Percentiles rank a stretch among this genome's conserved stretches.
These are phyloP conservation scores for Cactoblastis cactorum DNA, from an alignment of 2,888 invertebrate species.

Conservation along the genomic window DNA sequence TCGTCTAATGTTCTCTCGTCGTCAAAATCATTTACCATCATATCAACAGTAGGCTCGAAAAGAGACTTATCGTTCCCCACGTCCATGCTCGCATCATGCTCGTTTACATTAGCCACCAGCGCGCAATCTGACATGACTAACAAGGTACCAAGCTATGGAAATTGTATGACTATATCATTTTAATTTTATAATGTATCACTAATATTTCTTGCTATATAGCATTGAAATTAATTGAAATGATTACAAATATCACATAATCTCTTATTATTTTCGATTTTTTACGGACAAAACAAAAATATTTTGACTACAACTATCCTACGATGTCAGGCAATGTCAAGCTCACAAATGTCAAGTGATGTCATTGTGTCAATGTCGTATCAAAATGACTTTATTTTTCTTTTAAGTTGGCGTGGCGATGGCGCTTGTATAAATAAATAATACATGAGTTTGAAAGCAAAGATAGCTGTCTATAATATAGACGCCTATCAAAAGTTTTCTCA, in stretches of 20 bases:
- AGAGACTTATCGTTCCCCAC: constrained; percentile 79
- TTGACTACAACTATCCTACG: constrained; percentile 50
- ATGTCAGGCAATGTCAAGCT: constrained; percentile 17
- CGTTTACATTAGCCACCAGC: constrained; percentile 74
- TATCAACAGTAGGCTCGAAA: constrained; percentile 96
- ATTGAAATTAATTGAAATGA: constrained; percentile 47
- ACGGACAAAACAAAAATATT: constrained; percentile 74
- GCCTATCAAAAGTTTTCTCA: too few relatives aligned
- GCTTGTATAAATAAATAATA: too few relatives aligned
- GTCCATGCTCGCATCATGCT: constrained; percentile 78
- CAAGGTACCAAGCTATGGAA: constrained; percentile 46
- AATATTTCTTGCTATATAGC: constrained; percentile 29
- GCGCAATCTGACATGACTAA: constrained; percentile 79
- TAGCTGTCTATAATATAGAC: too few relatives aligned
- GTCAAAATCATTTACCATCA: constrained; percentile 98
- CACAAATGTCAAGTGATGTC: background rate
- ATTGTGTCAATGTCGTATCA: constrained; percentile 16
- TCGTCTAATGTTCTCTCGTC: constrained; percentile 98
- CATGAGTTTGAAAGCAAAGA: too few relatives aligned
- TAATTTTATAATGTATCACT: constrained; percentile 34
- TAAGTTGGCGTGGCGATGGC: too few relatives aligned
- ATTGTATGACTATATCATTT: constrained; percentile 56
- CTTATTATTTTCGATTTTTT: constrained; percentile 34
- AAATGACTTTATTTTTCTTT: too few relatives aligned
- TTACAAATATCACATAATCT: constrained; percentile 49